A percentile compares a stretch with the other conserved stretches of the same genome.
Conservation (phyloP, 2,888 invertebrate species). For the Cantharis rufa region DNA sequence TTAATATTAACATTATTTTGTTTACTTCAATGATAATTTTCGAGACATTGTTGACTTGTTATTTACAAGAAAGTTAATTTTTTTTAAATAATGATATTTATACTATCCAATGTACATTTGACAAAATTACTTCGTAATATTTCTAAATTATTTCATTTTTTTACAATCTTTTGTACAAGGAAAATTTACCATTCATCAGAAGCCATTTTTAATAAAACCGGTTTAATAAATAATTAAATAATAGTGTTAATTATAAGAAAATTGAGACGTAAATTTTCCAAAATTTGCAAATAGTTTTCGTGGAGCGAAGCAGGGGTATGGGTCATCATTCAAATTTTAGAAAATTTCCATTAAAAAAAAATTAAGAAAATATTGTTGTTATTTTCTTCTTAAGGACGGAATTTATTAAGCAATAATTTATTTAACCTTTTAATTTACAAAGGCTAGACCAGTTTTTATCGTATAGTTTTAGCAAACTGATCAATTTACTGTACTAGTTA, state of each 20-base stretch:
- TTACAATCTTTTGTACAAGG: not conserved
- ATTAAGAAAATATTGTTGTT: not conserved
- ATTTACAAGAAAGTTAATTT: too few relatives aligned
- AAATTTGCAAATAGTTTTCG: too few relatives aligned
- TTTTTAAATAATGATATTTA: not conserved
- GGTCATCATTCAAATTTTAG: too few relatives aligned
- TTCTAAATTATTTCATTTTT: not conserved
- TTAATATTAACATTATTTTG: not conserved
- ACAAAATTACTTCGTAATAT: not conserved
- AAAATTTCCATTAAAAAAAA: not conserved
- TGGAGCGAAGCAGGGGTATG: too few relatives aligned
- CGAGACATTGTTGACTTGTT: not conserved
- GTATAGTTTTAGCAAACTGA: not conserved
- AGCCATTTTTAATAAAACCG: not conserved
- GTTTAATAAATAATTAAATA: not conserved
- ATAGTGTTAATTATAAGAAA: not conserved
- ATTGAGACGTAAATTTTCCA: not conserved
- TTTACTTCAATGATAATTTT: not conserved
- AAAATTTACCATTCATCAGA: not conserved
- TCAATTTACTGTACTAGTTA: not conserved
- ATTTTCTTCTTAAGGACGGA: not conserved
- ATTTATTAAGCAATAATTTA: not conserved
- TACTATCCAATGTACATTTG: not conserved
- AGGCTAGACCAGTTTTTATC: not conserved
- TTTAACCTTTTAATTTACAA: not conserved